A percentile compares a stretch with the other conserved stretches of the same genome.
phyloP scores from a whole-genome alignment of 2,797 vertebrate species.

The Pangasius sanitwongsei region DNA sequence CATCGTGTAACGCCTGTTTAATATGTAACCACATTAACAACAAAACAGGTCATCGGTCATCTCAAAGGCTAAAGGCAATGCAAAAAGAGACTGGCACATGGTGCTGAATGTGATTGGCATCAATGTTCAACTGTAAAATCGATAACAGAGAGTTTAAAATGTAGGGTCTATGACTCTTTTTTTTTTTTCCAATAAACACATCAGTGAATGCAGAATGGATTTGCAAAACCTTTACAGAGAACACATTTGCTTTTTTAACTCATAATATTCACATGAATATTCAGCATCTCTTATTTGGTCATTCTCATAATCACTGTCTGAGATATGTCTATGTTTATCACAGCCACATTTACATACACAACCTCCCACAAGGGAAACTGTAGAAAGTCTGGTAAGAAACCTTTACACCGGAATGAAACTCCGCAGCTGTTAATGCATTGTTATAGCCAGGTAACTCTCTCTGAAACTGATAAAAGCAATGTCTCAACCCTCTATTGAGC shows the following conservation, averaged over 20 bases:
- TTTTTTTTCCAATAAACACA: too few relatives aligned
- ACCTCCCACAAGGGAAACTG: background rate
- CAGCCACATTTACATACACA: slow-evolving; percentile 6
- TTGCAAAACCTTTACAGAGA: background rate
- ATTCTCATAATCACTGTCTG: background rate
- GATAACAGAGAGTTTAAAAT: background rate
- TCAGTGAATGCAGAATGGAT: background rate
- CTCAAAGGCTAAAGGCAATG: background rate
- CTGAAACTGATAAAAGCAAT: background rate
- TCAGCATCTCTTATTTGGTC: background rate
- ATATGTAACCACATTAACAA: background rate
- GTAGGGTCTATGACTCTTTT: background rate
- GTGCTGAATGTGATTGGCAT: background rate
- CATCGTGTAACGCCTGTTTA: background rate
- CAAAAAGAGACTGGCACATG: background rate
- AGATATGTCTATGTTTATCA: slow-evolving; percentile 1
- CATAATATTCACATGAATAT: background rate
- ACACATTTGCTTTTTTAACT: background rate
- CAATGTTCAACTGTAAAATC: background rate
- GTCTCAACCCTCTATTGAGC: background rate
- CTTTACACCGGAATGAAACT: background rate
- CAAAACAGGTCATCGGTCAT: background rate
- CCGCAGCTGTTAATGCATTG: background rate
- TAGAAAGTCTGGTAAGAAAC: background rate
- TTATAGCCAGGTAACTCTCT: background rate